Evolutionary conservation across 2,888 invertebrate species (phyloP).

Genomic region (Drosophila flavopinicola): DNA sequence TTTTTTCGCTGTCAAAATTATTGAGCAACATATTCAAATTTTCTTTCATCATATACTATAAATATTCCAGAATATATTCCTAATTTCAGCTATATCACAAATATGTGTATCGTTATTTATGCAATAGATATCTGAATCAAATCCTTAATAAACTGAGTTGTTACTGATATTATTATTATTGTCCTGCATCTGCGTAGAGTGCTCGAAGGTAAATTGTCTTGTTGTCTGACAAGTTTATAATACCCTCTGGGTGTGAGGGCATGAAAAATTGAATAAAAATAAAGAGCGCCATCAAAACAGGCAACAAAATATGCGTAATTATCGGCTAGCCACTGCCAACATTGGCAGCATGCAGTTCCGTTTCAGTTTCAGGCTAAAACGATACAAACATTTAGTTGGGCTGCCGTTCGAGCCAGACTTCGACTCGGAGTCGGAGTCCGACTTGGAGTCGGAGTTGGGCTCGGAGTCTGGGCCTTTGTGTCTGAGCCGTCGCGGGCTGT

Average conservation of each 20-base stretch:
- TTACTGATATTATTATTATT: not conserved
- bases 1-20: no score
- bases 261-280: slow-evolving; percentile 54
- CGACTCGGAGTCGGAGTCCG: slow-evolving; percentile 8
- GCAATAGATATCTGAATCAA: no score
- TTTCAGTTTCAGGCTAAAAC: slow-evolving; percentile 38
- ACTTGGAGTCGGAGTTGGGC: slow-evolving; percentile 7
- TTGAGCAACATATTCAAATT: no score
- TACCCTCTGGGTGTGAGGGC: slow-evolving; percentile 34
- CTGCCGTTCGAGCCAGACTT: slow-evolving; percentile 37
- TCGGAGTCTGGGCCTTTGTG: slow-evolving; percentile 68
- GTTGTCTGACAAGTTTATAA: slow-evolving; percentile 26
- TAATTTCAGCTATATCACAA: no score
- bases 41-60: no score
- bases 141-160: no score
- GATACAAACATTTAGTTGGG: slow-evolving; percentile 10
- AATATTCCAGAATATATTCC: no score
- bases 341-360: slow-evolving; percentile 19
- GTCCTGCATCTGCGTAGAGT: not conserved
- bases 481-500: slow-evolving; percentile 64
- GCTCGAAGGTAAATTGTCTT: not conserved
- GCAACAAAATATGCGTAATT: slow-evolving; percentile 80
- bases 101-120: no score
- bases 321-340: slow-evolving; percentile 58
- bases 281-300: slow-evolving; percentile 74